These are phyloP conservation scores for Cloeon dipterum DNA, from an alignment of 2,888 invertebrate species.

Conservation along the genomic window DNA sequence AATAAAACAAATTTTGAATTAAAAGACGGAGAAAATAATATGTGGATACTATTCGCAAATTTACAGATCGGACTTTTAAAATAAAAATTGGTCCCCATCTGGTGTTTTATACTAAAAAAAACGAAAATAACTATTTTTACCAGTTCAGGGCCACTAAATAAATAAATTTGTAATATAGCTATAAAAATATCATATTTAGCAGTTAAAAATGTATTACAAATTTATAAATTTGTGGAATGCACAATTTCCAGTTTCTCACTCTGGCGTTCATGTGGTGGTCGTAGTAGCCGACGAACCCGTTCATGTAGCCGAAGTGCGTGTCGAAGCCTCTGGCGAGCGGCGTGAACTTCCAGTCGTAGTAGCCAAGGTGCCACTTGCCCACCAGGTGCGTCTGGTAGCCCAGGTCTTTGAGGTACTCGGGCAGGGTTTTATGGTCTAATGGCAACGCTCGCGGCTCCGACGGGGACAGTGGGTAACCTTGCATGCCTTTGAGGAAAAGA, in stretches of 20 bases:
- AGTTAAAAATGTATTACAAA: no score
- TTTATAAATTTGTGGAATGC: no score
- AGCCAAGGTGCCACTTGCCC: constrained; percentile 28
- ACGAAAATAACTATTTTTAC: no score
- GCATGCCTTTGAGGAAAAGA: constrained; percentile 24
- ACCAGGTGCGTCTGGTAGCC: constrained; percentile 23
- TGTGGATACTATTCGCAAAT: no score
- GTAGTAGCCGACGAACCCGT: constrained; percentile 22
- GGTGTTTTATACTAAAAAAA: not conserved
- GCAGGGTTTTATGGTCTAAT: constrained; percentile 20
- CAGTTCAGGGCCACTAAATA: no score
- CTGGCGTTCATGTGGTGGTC: constrained; percentile 17
- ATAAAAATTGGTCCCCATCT: no score
- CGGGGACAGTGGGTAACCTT: constrained; percentile 20
- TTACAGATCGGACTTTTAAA: no score
- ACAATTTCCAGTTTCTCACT: constrained; percentile 5
- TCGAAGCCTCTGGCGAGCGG: constrained; percentile 23
- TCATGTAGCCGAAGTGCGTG: constrained; percentile 22
- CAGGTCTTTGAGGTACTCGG: constrained; percentile 19
- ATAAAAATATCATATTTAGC: no score
- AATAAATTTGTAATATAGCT: no score
- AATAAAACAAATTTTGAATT: no score
- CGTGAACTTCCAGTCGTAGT: constrained; percentile 18
- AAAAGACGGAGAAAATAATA: no score
- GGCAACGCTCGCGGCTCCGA: constrained; percentile 22